A percentile compares a stretch with the other conserved stretches of the same genome.
Conservation (phyloP, 2,797 vertebrate species). For the Centropyge bicolor region DNA sequence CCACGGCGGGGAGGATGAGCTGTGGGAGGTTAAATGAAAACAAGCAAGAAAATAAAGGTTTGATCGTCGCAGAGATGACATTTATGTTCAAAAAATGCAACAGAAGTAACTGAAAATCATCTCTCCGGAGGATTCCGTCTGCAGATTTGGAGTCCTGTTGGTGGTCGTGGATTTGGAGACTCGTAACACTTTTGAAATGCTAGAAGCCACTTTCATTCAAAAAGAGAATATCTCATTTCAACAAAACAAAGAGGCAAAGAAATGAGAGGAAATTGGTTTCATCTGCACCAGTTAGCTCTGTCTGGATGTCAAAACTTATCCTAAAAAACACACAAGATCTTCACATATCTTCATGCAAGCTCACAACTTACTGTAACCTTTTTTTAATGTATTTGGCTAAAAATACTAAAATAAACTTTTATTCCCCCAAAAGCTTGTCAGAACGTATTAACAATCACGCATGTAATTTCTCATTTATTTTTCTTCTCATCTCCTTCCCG, state of each 20-base stretch:
- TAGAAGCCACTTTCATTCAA: constrained; percentile 11
- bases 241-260: constrained; percentile 35
- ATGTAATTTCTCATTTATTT: constrained; percentile 56
- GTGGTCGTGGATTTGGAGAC: background rate
- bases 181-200: background rate
- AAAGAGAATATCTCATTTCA: constrained; percentile 37
- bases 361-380: background rate
- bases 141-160: background rate
- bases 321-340: constrained; percentile 1
- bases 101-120: constrained; percentile 35
- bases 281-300: constrained; percentile 28
- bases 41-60: constrained; percentile 56
- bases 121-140: constrained; percentile 5
- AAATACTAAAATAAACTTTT: constrained; percentile 16
- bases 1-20: constrained; percentile 40
- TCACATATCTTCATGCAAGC: constrained; percentile 5
- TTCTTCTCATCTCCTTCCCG: constrained; percentile 49
- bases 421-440: background rate
- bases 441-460: constrained; percentile 44
- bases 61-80: constrained; percentile 19
- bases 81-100: constrained; percentile 41
- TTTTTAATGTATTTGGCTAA: constrained; percentile 21
- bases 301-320: constrained; percentile 28
- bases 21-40: constrained; percentile 57
- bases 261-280: constrained; percentile 29